A percentile compares a stretch with the other conserved stretches of the same genome.
phyloP scores from a whole-genome alignment of 2,113 vertebrate genomes.

The Herpetotheres cachinnans region DNA sequence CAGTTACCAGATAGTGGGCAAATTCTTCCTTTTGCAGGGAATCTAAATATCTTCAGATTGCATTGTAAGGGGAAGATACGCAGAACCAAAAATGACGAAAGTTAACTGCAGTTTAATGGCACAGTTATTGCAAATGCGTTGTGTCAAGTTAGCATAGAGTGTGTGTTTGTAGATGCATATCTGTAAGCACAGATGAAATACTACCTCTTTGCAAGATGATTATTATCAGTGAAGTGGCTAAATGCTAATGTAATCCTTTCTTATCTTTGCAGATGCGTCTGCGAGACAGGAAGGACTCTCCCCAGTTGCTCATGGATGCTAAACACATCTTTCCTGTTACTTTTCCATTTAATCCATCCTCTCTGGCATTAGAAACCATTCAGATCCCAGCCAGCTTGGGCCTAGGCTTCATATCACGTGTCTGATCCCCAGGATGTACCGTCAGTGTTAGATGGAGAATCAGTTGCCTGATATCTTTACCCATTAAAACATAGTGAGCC shows the following conservation, averaged over 20 bases:
- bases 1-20: background rate
- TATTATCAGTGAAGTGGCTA: background rate
- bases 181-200: background rate
- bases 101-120: background rate
- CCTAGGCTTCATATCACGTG: slow-evolving; percentile 90
- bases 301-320: slow-evolving; percentile 96
- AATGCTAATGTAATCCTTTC: background rate
- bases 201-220: background rate
- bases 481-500: slow-evolving; percentile 27
- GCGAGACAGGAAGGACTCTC: slow-evolving; percentile 91
- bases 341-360: slow-evolving; percentile 95
- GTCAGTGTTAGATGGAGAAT: background rate
- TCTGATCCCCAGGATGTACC: slow-evolving; percentile 70
- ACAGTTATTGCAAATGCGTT: background rate
- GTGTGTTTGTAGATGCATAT: background rate
- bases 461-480: slow-evolving; percentile 35
- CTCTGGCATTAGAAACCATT: slow-evolving; percentile 94
- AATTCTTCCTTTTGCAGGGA: background rate
- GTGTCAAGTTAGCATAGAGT: background rate
- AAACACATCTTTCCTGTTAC: slow-evolving; percentile 98
- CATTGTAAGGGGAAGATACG: background rate
- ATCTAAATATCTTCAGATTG: background rate
- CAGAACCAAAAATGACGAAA: background rate
- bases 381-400: slow-evolving; percentile 94
- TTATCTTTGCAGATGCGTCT: slow-evolving; percentile 84